phyloP scores from a whole-genome alignment of 2,797 vertebrate genomes.

The Brachymystax lenok region DNA sequence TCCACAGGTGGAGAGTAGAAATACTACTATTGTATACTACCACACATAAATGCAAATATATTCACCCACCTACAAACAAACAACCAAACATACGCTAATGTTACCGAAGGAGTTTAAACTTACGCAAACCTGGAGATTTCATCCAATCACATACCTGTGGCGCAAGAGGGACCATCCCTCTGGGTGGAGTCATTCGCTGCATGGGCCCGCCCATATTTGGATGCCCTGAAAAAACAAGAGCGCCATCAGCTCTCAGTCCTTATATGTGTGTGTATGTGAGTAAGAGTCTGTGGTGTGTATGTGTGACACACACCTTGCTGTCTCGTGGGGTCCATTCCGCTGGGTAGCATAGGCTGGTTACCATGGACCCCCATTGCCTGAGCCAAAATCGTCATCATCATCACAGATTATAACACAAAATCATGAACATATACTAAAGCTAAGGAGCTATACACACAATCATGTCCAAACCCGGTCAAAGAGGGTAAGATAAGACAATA shows the following conservation, averaged over 20 bases:
- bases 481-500: neutral
- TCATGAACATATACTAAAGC: neutral
- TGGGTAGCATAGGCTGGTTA: slow-evolving; percentile 90
- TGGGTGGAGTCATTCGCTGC: slow-evolving; percentile 96
- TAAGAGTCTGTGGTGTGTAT: slow-evolving; percentile 13
- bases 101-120: neutral
- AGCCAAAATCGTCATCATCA: neutral
- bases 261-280: neutral
- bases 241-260: too few species aligned
- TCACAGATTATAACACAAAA: neutral
- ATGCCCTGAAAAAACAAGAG: slow-evolving; percentile 80
- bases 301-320: slow-evolving; percentile 83
- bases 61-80: slow-evolving; percentile 2
- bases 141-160: slow-evolving; percentile 83
- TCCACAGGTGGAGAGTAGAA: neutral
- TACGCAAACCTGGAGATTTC: neutral
- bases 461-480: too few species aligned
- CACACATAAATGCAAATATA: slow-evolving; percentile 5
- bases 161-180: slow-evolving; percentile 96
- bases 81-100: neutral
- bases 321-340: slow-evolving; percentile 94
- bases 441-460: neutral
- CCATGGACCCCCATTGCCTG: slow-evolving; percentile 94
- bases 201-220: slow-evolving; percentile 96
- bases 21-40: neutral